These are phyloP conservation scores for Zelleria hepariella DNA, from an alignment of 2,888 invertebrate genomes.

Conservation along the genomic window DNA sequence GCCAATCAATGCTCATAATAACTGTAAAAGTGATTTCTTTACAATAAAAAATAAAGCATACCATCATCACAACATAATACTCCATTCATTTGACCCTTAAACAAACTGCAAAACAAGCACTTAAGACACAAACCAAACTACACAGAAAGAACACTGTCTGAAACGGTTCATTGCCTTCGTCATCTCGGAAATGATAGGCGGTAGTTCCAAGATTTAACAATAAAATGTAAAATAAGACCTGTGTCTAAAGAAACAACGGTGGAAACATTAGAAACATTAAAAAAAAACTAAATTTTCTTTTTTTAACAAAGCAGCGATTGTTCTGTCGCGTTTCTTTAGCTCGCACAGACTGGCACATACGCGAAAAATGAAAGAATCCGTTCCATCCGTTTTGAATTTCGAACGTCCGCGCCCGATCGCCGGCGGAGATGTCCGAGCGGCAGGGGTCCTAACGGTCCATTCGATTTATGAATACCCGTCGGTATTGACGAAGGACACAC, in stretches of 20 bases:
- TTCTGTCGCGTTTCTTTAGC: background rate
- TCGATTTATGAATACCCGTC: conserved; percentile 38
- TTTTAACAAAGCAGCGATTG: background rate
- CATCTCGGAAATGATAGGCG: too few relatives aligned
- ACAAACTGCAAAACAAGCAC: background rate
- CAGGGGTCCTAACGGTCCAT: conserved; percentile 47
- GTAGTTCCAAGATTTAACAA: too few relatives aligned
- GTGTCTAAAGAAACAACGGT: too few relatives aligned
- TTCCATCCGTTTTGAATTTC: conserved; percentile 18
- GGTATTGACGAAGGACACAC: background rate
- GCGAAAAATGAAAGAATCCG: background rate
- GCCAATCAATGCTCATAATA: background rate
- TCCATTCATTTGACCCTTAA: background rate
- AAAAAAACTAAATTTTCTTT: background rate
- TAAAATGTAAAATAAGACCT: too few relatives aligned
- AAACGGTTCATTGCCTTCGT: too few relatives aligned
- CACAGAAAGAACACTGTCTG: background rate
- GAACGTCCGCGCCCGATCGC: conserved; percentile 24
- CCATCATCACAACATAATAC: background rate
- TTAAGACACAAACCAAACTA: background rate
- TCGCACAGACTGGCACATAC: background rate
- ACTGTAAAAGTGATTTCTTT: background rate
- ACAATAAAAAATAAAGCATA: background rate
- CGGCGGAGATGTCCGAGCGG: conserved; percentile 32
- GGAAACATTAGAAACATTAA: too few relatives aligned